Evolutionary conservation across 2,888 invertebrate species (phyloP).

Genomic region (Leptopilina myrica): DNA sequence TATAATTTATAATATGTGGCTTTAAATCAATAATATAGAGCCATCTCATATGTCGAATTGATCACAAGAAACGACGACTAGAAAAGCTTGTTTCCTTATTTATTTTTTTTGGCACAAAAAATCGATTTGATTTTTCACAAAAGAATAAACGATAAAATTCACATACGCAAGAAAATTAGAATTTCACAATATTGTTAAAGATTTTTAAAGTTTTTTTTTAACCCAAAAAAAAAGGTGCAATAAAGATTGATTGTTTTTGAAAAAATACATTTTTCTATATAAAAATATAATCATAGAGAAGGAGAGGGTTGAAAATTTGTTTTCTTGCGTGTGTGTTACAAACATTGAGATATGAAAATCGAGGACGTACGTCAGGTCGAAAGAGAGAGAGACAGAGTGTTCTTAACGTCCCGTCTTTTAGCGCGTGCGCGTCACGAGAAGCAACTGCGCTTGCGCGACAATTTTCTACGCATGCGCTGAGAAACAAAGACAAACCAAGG

Average conservation of each 20-base stretch:
- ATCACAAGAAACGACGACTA: constrained; percentile 59
- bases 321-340: constrained; percentile 13
- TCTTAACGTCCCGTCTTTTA: no score
- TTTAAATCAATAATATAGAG: constrained; percentile 68
- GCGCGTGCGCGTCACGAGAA: no score
- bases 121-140: constrained; percentile 14
- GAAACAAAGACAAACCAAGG: no score
- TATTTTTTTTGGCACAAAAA: constrained; percentile 47
- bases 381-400: no score
- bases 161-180: constrained; percentile 5
- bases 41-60: constrained; percentile 60
- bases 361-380: no score
- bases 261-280: constrained; percentile 17
- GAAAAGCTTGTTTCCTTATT: constrained; percentile 60
- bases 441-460: no score
- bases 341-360: no score
- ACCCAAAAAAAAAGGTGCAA: neutral
- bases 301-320: constrained; percentile 1
- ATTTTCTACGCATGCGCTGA: no score
- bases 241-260: neutral
- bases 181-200: neutral
- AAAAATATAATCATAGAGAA: constrained; percentile 26
- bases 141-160: constrained; percentile 6
- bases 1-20: constrained; percentile 48
- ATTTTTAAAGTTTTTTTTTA: neutral